A percentile compares a stretch with the other conserved stretches of the same genome.
Evolutionary conservation across 2,113 vertebrate species (phyloP).

Genomic region (Acrocephalus arundinaceus): DNA sequence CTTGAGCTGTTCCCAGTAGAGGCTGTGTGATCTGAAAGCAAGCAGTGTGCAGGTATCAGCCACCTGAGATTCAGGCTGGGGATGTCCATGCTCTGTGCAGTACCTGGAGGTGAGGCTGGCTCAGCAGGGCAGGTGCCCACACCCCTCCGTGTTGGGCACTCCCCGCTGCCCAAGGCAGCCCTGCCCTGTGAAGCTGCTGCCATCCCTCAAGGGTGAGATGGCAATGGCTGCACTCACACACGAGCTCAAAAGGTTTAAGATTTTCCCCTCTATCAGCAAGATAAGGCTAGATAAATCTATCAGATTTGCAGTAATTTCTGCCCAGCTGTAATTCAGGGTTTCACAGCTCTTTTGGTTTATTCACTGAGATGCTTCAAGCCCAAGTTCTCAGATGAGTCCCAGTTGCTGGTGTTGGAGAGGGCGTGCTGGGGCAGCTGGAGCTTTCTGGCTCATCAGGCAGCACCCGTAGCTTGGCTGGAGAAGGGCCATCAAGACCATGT

Average conservation of each 20-base stretch:
- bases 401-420: background rate
- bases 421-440: background rate
- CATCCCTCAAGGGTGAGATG: fast-evolving
- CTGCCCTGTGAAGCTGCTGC: background rate
- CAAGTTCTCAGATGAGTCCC: background rate
- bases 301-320: background rate
- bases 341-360: background rate
- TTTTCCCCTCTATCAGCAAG: fast-evolving
- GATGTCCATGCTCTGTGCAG: fast-evolving
- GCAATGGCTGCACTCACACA: background rate
- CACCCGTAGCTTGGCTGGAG: background rate
- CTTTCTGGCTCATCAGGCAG: background rate
- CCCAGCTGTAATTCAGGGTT: background rate
- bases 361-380: background rate
- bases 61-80: fast-evolving
- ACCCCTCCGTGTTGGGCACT: fast-evolving
- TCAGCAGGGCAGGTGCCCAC: fast-evolving
- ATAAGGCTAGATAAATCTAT: background rate
- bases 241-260: background rate
- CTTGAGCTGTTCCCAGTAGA: background rate
- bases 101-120: background rate
- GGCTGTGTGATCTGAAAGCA: background rate
- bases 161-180: background rate
- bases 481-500: fast-evolving
- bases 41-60: fast-evolving